Percentiles rank a stretch among this genome's conserved stretches.
These are phyloP conservation scores for Sebastes elongatus DNA, from an alignment of 2,797 vertebrate species.

Conservation along the genomic window DNA sequence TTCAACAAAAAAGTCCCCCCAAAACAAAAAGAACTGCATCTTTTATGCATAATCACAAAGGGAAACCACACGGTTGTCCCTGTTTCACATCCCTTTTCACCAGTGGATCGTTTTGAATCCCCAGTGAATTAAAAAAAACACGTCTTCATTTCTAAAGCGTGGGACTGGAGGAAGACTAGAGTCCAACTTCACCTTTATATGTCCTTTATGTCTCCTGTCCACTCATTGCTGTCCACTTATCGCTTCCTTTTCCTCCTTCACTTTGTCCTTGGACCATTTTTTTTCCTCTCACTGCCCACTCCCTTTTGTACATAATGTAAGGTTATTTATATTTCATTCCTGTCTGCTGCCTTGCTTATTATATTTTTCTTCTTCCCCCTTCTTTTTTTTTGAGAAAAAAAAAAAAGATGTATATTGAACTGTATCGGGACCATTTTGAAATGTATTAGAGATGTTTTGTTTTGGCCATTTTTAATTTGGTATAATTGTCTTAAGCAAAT, in stretches of 20 bases:
- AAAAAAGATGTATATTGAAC: conserved; percentile 78
- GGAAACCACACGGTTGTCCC: not conserved
- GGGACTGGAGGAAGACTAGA: not conserved
- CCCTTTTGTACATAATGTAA: conserved; percentile 85
- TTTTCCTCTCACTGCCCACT: conserved; percentile 38
- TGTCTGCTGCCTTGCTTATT: conserved; percentile 74
- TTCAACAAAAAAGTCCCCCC: not conserved
- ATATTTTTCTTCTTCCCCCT: conserved; percentile 23
- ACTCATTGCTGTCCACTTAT: conserved; percentile 24
- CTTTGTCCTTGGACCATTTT: conserved; percentile 36
- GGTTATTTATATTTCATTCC: conserved; percentile 86
- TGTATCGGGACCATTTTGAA: conserved; percentile 85
- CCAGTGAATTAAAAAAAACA: not conserved
- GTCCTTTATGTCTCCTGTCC: conserved; percentile 21
- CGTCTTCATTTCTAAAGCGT: not conserved
- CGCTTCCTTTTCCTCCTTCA: conserved; percentile 19
- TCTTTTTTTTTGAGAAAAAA: conserved; percentile 15
- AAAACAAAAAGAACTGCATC: not conserved
- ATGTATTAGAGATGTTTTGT: conserved; percentile 71
- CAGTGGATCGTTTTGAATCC: conserved; percentile 12
- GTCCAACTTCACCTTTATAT: conserved; percentile 1
- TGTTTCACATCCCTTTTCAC: conserved; percentile 4
- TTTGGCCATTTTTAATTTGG: conserved; percentile 77
- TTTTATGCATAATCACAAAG: conserved; percentile 5
- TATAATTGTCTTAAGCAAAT: conserved; percentile 80